Conservation (phyloP, 2,888 invertebrate genomes). For the Tetranychus truncatus region DNA sequence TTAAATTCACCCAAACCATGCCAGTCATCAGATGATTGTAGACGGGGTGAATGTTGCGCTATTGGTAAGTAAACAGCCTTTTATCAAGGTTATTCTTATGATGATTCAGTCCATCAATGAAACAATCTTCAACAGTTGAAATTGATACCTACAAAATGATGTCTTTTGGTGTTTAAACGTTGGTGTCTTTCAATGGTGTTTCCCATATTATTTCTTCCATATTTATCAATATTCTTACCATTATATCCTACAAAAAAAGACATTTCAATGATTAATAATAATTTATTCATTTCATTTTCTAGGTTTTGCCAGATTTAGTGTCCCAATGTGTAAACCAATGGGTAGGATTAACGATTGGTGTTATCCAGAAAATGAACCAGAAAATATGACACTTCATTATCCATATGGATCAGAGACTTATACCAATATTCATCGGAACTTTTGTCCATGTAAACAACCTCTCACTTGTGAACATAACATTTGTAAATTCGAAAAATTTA, state of each 20-base stretch:
- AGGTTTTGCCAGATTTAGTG: slow-evolving; percentile 10
- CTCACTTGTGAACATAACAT: neutral
- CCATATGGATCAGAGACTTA: slow-evolving; percentile 7
- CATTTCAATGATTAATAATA: no score
- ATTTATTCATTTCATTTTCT: neutral
- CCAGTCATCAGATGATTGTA: slow-evolving; percentile 5
- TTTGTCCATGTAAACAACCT: neutral
- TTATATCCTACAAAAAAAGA: no score
- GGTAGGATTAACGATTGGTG: slow-evolving; percentile 11
- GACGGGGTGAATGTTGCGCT: slow-evolving; percentile 8
- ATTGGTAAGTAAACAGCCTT: slow-evolving; percentile 10
- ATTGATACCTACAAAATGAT: no score
- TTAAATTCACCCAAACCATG: neutral
- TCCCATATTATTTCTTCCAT: no score
- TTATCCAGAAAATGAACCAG: neutral
- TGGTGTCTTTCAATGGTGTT: no score
- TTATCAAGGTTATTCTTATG: no score
- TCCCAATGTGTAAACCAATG: slow-evolving; percentile 7
- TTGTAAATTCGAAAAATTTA: neutral
- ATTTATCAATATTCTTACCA: no score
- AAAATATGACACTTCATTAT: slow-evolving; percentile 1
- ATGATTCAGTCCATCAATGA: no score
- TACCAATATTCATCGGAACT: neutral
- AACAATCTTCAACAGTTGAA: no score
- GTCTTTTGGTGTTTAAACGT: no score